Evolutionary conservation across 2,888 invertebrate genomes (phyloP), one percentile per base, ranked within the genome.

Genomic region (Eupithecia dodoneata): DNA sequence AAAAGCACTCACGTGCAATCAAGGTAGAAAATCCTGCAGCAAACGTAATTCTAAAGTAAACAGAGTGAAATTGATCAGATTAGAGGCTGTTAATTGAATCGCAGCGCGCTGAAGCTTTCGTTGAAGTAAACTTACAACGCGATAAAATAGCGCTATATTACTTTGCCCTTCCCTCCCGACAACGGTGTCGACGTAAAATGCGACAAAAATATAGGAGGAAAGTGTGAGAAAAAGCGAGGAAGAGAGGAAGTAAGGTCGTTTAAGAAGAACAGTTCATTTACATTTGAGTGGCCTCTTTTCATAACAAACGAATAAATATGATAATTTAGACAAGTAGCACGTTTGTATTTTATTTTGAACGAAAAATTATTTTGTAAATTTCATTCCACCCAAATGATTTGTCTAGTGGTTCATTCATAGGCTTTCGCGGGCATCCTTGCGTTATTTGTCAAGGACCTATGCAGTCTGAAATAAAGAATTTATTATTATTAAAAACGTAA

Each of bases 291-390:
- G 44, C 47, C 30, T 2, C 71, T 78, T 78, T 75, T 67, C 73
- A 75, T 75, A 75, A 71, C 73, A 75, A 71, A 78, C 30, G 67
- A 73, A 71, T 78, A 73, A 73, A 10, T 7, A 78, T 75, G 77
- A 71, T 71, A 71, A 73, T 66, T 74, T 71, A 13, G 18, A 69
- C 45, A n/a, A 69, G 67, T 10, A 44, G n/a, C 42, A n/a, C 15
- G 41, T 67, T 42, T 41, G 44, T 67, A 42, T 9, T 67, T 67
- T 67, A 44, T 44, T 15, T n/a, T 44, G 44, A 44, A 30, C 44
- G 41, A 67, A 44, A 67, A 15, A 67, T 67, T 44, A 6, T 67
- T 15, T 15, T 67, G 42, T 44, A 42, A 41, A 6, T 18, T 0
- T 59, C 10, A 59, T 59, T 59, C 18, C 59, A 18, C 18, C 59